Conservation (phyloP, 2,888 invertebrate genomes). For the Reticulitermes lucifugus region DNA sequence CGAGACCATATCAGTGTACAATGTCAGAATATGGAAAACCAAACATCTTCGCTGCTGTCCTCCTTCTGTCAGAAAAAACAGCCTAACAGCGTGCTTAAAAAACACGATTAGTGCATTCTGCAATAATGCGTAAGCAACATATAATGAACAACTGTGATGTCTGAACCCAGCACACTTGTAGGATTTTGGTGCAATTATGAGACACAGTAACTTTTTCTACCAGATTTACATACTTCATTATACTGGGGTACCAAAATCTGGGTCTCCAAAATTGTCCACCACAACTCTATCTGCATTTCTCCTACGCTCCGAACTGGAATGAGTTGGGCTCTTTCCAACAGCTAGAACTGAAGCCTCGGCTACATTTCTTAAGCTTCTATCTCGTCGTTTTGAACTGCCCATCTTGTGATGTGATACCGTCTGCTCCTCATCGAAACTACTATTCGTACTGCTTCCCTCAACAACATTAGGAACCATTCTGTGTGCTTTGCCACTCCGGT, state of each 20-base stretch:
- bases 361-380: conserved; percentile 4
- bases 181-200: not conserved
- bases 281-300: conserved; percentile 31
- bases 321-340: conserved; percentile 46
- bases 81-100: not conserved
- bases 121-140: not conserved
- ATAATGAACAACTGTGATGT: not conserved
- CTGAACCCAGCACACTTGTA: not conserved
- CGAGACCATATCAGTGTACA: too few relatives aligned
- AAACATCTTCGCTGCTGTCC: too few relatives aligned
- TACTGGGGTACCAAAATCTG: conserved; percentile 77
- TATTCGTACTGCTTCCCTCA: conserved; percentile 43
- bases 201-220: not conserved
- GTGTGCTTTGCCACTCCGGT: conserved; percentile 50
- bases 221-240: conserved; percentile 56
- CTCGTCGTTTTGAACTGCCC: conserved; percentile 5
- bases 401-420: conserved; percentile 20
- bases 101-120: not conserved
- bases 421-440: conserved; percentile 49
- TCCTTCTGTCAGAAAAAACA: not conserved
- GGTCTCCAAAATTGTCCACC: conserved; percentile 72
- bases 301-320: conserved; percentile 30
- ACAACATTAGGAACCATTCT: conserved; percentile 41
- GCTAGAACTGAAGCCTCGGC: conserved; percentile 34
- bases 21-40: too few relatives aligned